Percentiles rank a stretch among this genome's conserved stretches.
These are phyloP conservation scores for Megalops cyprinoides DNA, from an alignment of 2,797 vertebrate genomes.

Conservation along the genomic window DNA sequence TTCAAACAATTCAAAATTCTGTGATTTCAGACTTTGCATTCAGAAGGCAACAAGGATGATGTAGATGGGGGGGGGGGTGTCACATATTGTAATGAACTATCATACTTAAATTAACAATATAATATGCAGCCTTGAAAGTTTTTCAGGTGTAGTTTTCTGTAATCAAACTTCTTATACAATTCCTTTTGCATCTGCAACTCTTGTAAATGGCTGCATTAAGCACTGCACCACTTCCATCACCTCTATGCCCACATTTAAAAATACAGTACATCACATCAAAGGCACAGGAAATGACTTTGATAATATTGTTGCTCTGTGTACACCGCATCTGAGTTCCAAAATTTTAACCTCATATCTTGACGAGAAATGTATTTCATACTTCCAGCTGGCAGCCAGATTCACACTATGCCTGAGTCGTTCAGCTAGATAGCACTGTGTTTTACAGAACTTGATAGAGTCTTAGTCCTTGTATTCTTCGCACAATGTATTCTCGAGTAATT, in stretches of 20 bases:
- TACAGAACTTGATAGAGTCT: too few relatives aligned
- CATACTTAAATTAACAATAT: neutral
- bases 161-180: neutral
- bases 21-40: neutral
- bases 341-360: neutral
- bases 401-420: neutral
- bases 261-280: constrained; percentile 7
- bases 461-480: neutral
- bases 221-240: constrained; percentile 5
- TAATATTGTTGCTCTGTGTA: neutral
- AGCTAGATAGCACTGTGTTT: neutral
- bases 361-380: neutral
- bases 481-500: neutral
- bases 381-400: neutral
- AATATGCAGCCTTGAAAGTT: neutral
- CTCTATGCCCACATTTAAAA: neutral
- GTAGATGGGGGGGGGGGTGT: neutral
- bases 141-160: neutral
- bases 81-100: neutral
- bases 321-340: constrained; percentile 5
- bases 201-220: constrained; percentile 3
- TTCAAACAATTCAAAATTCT: neutral
- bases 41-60: too few relatives aligned
- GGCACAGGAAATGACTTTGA: neutral
- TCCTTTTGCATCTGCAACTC: neutral